Evolutionary conservation across 2,888 invertebrate genomes (phyloP).

Genomic region (Drosophila formosana): DNA sequence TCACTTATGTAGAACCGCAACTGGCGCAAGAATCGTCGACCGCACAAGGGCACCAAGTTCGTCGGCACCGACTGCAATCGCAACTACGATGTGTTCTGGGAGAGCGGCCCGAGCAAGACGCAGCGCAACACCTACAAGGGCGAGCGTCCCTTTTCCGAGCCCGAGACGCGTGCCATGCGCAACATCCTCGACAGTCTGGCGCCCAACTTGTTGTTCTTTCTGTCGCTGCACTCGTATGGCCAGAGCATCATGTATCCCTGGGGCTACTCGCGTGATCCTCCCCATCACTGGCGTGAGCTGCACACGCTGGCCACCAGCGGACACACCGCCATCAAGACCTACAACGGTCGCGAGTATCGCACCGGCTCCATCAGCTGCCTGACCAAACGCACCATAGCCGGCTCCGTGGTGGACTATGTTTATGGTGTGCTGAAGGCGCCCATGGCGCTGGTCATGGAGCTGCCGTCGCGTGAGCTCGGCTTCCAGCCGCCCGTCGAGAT

Average conservation of each 20-base stretch:
- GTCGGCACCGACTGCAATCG: constrained; percentile 89
- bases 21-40: constrained; percentile 88
- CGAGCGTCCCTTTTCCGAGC: constrained; percentile 83
- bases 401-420: constrained; percentile 84
- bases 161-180: constrained; percentile 83
- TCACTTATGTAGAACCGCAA: constrained; percentile 85
- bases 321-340: constrained; percentile 79
- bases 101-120: constrained; percentile 66
- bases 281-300: constrained; percentile 75
- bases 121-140: constrained; percentile 83
- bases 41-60: constrained; percentile 82
- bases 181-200: constrained; percentile 76
- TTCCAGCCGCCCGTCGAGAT: constrained; percentile 83
- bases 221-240: constrained; percentile 84
- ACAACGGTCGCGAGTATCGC: constrained; percentile 83
- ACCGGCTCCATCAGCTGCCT: constrained; percentile 83
- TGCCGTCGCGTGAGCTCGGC: constrained; percentile 82
- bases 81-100: constrained; percentile 89
- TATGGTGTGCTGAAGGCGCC: constrained; percentile 82
- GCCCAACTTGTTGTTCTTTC: constrained; percentile 81
- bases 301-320: constrained; percentile 82
- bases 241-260: constrained; percentile 85
- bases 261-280: constrained; percentile 83
- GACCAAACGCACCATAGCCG: constrained; percentile 80
- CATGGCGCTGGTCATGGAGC: constrained; percentile 83